Percentiles rank a stretch among this genome's conserved stretches.
Evolutionary conservation across 2,113 vertebrate genomes (phyloP).

Genomic region (Butastur rufipennis): DNA sequence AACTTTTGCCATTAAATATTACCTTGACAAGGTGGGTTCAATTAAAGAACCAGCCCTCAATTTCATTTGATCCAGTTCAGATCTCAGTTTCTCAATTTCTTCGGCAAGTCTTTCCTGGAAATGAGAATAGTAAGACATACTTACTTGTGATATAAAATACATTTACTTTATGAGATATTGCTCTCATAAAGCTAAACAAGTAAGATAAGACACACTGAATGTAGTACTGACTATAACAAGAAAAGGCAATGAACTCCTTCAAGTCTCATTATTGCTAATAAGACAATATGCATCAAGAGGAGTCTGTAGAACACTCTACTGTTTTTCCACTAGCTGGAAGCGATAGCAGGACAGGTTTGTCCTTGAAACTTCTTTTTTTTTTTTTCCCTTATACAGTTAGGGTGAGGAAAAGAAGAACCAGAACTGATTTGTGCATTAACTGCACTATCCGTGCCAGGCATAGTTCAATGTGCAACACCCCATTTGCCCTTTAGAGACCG

Average conservation of each 20-base stretch:
- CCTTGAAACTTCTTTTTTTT: background rate
- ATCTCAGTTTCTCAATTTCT: slow-evolving; percentile 94
- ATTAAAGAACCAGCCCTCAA: slow-evolving; percentile 92
- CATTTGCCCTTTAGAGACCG: background rate
- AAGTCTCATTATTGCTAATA: background rate
- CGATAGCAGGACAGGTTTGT: background rate
- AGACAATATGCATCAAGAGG: background rate
- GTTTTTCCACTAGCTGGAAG: background rate
- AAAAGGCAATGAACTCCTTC: background rate
- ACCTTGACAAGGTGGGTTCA: slow-evolving; percentile 93
- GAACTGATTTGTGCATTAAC: background rate
- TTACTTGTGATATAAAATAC: background rate
- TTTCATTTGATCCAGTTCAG: slow-evolving; percentile 92
- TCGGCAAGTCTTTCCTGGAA: slow-evolving; percentile 90
- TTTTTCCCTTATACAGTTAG: background rate
- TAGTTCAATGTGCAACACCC: fast-evolving
- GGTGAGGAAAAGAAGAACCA: background rate
- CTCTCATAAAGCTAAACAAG: background rate
- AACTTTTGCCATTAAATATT: slow-evolving; percentile 1
- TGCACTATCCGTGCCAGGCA: background rate
- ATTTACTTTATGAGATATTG: background rate
- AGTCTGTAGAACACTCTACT: background rate
- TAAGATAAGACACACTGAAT: background rate
- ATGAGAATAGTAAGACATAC: background rate
- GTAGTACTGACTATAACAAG: background rate